phyloP scores from a whole-genome alignment of 2,797 vertebrate genomes.

The Danio choprae region DNA sequence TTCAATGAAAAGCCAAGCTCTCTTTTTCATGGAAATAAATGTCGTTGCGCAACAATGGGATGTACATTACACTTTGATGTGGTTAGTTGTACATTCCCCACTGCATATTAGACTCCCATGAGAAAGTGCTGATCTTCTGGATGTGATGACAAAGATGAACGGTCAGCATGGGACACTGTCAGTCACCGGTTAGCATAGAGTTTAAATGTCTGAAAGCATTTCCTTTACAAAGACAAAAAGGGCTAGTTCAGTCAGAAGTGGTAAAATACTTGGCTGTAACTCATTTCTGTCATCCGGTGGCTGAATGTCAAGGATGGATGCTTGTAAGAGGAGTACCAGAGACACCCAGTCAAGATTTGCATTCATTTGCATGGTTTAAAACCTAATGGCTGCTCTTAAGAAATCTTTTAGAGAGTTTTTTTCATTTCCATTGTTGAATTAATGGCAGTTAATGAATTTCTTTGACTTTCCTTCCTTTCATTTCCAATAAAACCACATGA shows the following conservation, averaged over 20 bases:
- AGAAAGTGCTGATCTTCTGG: conserved; percentile 66
- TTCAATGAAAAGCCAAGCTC: conserved; percentile 61
- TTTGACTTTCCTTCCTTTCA: too few relatives aligned
- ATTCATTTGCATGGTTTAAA: neutral
- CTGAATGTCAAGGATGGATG: neutral
- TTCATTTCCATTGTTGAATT: neutral
- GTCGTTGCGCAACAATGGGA: conserved; percentile 66
- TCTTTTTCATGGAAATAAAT: conserved; percentile 63
- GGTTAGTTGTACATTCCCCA: conserved; percentile 61
- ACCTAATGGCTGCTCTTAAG: neutral
- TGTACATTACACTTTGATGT: conserved; percentile 52
- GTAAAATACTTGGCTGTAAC: conserved; percentile 11
- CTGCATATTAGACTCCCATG: conserved; percentile 58
- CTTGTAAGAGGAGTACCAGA: neutral
- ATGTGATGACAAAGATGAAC: conserved; percentile 49
- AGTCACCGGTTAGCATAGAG: conserved; percentile 53
- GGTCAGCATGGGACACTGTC: conserved; percentile 25
- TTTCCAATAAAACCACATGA: too few relatives aligned
- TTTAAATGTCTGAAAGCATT: conserved; percentile 24
- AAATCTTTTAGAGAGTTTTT: neutral
- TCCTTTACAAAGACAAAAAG: conserved; percentile 1
- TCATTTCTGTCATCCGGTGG: neutral
- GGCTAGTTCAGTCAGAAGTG: conserved; percentile 6
- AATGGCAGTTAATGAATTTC: neutral
- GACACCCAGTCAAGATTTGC: neutral